A percentile compares a stretch with the other conserved stretches of the same genome.
These are phyloP conservation scores for Aphelinus certus DNA, from an alignment of 1,140 invertebrate genomes.

Conservation along the genomic window DNA sequence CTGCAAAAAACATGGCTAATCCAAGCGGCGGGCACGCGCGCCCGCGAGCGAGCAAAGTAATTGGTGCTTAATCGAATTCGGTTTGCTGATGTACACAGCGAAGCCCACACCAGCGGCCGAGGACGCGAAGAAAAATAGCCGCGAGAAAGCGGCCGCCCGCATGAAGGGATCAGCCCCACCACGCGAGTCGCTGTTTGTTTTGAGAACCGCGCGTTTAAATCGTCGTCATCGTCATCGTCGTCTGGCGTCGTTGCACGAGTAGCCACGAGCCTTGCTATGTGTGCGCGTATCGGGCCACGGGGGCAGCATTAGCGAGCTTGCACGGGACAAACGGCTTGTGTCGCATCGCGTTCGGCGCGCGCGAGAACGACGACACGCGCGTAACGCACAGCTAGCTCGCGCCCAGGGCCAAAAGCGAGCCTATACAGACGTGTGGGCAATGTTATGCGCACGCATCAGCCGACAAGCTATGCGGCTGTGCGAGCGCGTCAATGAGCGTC, in stretches of 20 bases:
- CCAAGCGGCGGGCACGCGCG: background rate
- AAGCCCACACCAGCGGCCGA: background rate
- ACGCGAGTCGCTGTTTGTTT: constrained; percentile 4
- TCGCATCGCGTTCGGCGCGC: too few species aligned
- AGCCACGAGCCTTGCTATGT: background rate
- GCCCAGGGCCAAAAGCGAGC: too few species aligned
- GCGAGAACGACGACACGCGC: too few species aligned
- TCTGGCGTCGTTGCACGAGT: background rate
- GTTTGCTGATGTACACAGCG: background rate
- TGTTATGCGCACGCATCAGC: too few species aligned
- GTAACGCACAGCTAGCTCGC: too few species aligned
- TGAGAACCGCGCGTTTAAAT: background rate
- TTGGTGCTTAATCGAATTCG: constrained; percentile 16
- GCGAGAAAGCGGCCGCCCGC: background rate
- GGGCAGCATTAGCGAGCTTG: background rate
- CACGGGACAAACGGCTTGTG: too few species aligned
- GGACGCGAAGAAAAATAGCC: background rate
- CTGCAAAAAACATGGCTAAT: constrained; percentile 7
- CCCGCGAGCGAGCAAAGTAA: constrained; percentile 6
- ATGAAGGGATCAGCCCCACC: background rate
- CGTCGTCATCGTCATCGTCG: background rate
- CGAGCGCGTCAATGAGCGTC: too few species aligned
- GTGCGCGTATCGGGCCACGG: background rate
- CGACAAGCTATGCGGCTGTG: too few species aligned
- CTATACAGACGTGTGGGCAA: too few species aligned